These are phyloP conservation scores for Pterostichus madidus DNA, from an alignment of 2,888 invertebrate genomes.

Conservation along the genomic window DNA sequence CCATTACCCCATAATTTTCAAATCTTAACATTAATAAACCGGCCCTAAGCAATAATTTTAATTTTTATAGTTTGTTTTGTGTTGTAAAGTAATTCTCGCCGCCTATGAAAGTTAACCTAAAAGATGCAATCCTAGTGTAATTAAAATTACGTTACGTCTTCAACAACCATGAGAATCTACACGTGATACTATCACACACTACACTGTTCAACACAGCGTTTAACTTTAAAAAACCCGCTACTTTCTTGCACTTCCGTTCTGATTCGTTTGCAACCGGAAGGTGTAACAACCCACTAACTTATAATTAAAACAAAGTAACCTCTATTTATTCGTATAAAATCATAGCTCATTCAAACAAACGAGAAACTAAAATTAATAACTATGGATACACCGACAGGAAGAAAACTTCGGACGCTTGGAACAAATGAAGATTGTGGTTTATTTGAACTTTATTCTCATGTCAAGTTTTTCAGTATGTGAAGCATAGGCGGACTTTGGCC, in stretches of 20 bases:
- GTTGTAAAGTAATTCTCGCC: not conserved
- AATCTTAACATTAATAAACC: no score
- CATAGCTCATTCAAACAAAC: not conserved
- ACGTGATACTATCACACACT: conserved; percentile 1
- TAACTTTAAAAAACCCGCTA: conserved; percentile 35
- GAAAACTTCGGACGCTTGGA: no score
- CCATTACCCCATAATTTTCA: no score
- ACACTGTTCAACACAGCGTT: not conserved
- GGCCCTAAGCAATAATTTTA: no score
- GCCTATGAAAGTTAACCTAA: not conserved
- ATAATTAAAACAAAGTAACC: not conserved
- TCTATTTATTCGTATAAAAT: no score
- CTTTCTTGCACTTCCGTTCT: conserved; percentile 45
- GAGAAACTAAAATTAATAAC: not conserved
- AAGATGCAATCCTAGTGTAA: conserved; percentile 7
- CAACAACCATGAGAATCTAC: conserved; percentile 26
- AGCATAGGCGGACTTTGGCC: no score
- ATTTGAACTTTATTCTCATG: no score
- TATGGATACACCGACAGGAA: not conserved
- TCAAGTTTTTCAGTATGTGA: no score
- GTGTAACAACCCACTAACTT: not conserved
- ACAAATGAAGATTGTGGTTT: no score
- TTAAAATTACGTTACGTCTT: conserved; percentile 40
- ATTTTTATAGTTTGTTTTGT: no score
- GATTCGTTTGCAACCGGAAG: conserved; percentile 38